phyloP scores from a whole-genome alignment of 2,113 vertebrate species.

The Bubalus kerabau region DNA sequence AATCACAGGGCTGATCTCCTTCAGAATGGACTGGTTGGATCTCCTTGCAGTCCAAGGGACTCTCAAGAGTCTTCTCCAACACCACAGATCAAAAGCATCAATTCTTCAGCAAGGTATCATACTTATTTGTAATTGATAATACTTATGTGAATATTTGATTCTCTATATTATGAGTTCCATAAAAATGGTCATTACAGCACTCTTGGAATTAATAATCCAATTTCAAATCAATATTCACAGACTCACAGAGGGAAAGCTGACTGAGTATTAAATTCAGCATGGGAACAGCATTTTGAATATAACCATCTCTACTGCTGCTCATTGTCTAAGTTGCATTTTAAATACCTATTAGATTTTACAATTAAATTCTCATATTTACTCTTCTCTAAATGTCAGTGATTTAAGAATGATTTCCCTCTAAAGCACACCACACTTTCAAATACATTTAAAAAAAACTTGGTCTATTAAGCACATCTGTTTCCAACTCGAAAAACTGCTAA shows the following conservation, averaged over 20 bases:
- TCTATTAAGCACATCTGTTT: conserved; percentile 17
- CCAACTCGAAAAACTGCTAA: neutral
- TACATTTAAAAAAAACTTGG: neutral
- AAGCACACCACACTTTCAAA: neutral
- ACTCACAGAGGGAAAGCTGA: neutral
- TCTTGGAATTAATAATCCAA: neutral
- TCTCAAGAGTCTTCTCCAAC: no score
- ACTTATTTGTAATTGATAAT: conserved; percentile 6
- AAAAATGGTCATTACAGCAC: neutral
- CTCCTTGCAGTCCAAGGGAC: no score
- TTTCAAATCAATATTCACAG: conserved; percentile 25
- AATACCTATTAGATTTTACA: conserved; percentile 10
- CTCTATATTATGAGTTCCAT: neutral
- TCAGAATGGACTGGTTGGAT: no score
- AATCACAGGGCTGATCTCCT: no score
- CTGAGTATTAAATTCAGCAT: neutral
- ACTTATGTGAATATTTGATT: neutral
- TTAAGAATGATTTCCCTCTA: conserved; percentile 24
- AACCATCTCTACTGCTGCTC: neutral
- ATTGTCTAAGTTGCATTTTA: neutral
- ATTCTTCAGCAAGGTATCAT: neutral
- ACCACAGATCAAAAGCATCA: no score
- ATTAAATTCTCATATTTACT: neutral
- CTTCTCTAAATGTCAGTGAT: conserved; percentile 10
- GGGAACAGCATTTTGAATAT: neutral